These are phyloP conservation scores for Ips nitidus DNA, from an alignment of 1,140 invertebrate species.

Conservation along the genomic window DNA sequence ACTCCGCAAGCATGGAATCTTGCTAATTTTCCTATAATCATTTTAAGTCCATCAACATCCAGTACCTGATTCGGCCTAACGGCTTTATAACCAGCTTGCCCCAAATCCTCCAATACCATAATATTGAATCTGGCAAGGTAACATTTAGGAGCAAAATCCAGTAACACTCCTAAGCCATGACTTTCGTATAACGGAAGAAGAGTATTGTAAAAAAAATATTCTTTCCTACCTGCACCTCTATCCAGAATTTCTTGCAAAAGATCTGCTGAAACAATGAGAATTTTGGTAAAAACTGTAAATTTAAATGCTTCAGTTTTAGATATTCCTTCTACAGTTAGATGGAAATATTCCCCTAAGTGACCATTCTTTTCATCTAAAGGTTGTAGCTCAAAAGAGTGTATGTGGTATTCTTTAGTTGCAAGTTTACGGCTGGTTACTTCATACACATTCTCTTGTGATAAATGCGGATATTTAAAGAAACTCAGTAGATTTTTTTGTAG, in stretches of 20 bases:
- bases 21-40: conserved; percentile 13
- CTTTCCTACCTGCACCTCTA: conserved; percentile 17
- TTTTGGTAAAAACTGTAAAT: conserved; percentile 23
- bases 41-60: conserved; percentile 3
- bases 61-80: conserved; percentile 14
- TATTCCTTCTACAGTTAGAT: conserved; percentile 10
- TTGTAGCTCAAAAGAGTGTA: conserved; percentile 5
- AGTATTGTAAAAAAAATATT: conserved; percentile 28
- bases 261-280: conserved; percentile 1
- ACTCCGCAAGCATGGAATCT: conserved; percentile 22
- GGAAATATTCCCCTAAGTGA: conserved; percentile 31
- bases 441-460: conserved; percentile 30
- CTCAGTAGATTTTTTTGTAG: conserved; percentile 13
- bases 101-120: conserved; percentile 23
- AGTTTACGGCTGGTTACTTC: conserved; percentile 8
- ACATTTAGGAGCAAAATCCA: conserved; percentile 31
- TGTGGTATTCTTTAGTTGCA: conserved; percentile 3
- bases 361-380: conserved; percentile 24
- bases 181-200: conserved; percentile 12
- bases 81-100: not conserved
- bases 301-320: not conserved
- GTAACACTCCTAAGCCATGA: conserved; percentile 2
- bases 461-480: conserved; percentile 16
- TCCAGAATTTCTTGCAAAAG: conserved; percentile 5
- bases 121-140: conserved; percentile 5